Base-by-base conservation (phyloP, 2,113 vertebrate genomes). In the Amphiprion ocellaris region DNA sequence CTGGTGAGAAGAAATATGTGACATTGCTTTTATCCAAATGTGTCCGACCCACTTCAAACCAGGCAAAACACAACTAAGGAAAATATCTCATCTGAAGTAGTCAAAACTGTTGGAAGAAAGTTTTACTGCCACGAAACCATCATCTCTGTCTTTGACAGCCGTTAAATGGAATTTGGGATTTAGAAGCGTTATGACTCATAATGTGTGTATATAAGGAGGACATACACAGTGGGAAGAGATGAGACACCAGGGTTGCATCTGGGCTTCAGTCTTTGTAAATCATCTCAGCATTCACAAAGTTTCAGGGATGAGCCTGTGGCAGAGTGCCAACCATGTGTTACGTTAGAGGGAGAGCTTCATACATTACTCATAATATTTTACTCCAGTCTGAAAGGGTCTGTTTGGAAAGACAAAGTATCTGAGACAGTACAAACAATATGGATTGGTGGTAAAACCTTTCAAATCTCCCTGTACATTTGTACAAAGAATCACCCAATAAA, bases 271-370 rank as follows among this genome's bases (percentile, higher is more conserved):
- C n/a, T 9, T 24, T 53, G 33, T 53, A 24, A 66, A 58, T 50
- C n/a, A 30, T 10, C 53, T 69, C 26, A 55, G 24, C 41, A n/a
- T 84, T 52, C 50, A 12, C 56, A 19, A 47, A 71, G 55, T 11
- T 56, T 41, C 55, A 77, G 62, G 56, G 8, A 73, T 23, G 69
- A 52, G 33, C 52, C 46, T 3, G 26, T 59, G 69, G 69, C 73
- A 73, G 12, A 68, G 67, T 62, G 77, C 55, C 72, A 80, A 24
- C 11, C 30, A 62, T 68, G 55, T 68, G 67, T 68, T 67, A 56
- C 23, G 76, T 76, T 67, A 72, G 0, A 26, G 26, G 64, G 24
- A 46, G 37, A 69, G 56, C 9, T 71, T 84, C 61, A 15, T 56
- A 62, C 33, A 72, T 77, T 49, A 75, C 54, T 61, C 54, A 68